Percentiles rank a stretch among this genome's conserved stretches.
Conservation (phyloP, 1,140 invertebrate genomes). For the Amphibalanus amphitrite region DNA sequence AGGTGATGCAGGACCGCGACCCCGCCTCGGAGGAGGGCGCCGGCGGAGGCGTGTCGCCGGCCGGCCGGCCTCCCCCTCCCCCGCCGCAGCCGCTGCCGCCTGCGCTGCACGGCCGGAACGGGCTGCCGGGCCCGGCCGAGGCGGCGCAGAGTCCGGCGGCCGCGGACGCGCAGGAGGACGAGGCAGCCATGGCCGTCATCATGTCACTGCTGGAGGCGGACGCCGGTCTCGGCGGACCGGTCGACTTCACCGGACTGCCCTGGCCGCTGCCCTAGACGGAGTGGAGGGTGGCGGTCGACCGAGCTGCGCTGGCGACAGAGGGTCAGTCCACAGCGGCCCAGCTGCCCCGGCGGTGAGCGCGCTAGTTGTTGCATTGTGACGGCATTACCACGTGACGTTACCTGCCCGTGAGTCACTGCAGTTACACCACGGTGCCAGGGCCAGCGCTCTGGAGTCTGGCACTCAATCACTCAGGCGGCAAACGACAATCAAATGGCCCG, state of each 20-base stretch:
- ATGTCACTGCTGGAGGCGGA: conserved; percentile 78
- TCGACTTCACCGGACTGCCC: conserved; percentile 69
- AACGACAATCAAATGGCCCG: too few relatives aligned
- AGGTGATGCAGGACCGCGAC: not conserved
- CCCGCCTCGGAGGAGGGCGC: not conserved
- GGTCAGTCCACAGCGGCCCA: not conserved
- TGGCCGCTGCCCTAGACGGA: conserved; percentile 64
- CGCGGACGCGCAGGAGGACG: conserved; percentile 45
- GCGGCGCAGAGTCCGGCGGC: conserved; percentile 2
- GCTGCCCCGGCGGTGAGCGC: too few relatives aligned
- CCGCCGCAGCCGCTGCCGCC: conserved; percentile 6
- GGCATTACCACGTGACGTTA: too few relatives aligned
- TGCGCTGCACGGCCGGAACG: not conserved
- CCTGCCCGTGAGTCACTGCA: too few relatives aligned
- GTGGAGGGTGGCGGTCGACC: too few relatives aligned
- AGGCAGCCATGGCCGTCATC: conserved; percentile 79
- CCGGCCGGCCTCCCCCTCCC: conserved; percentile 7
- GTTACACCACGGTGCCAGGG: too few relatives aligned
- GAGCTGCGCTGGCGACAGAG: too few relatives aligned
- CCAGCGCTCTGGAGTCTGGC: too few relatives aligned
- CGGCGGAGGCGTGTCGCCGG: conserved; percentile 1
- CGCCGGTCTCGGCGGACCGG: conserved; percentile 51
- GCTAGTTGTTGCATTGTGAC: too few relatives aligned
- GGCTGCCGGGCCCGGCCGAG: too few relatives aligned
- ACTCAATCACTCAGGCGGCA: too few relatives aligned